Evolutionary conservation across 2,113 vertebrate species (phyloP).

Genomic region (Limnothrissa miodon): DNA sequence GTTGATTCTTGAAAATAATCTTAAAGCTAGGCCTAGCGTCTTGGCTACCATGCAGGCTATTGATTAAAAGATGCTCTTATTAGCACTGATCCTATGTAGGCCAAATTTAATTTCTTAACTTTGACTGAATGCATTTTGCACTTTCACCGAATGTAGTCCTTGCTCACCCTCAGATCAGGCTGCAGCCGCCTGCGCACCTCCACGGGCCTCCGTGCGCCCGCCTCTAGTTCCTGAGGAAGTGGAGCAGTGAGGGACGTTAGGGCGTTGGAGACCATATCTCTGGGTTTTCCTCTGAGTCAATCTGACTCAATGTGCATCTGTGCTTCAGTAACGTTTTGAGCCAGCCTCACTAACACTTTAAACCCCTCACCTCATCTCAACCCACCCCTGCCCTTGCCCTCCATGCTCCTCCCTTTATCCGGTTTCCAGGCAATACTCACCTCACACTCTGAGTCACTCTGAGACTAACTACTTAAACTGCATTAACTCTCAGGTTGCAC

Average conservation of each 20-base stretch:
- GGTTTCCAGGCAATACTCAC: slow-evolving; percentile 1
- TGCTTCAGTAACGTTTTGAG: background rate
- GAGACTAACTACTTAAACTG: background rate
- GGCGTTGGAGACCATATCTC: background rate
- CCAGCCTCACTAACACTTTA: background rate
- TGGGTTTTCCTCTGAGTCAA: background rate
- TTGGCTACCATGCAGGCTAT: too few relatives aligned
- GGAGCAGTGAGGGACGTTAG: background rate
- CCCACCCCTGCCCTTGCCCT: background rate
- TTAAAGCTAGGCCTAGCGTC: too few relatives aligned
- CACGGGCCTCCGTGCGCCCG: background rate
- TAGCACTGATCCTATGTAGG: too few relatives aligned
- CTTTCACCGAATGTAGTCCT: too few relatives aligned
- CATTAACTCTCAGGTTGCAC: too few relatives aligned
- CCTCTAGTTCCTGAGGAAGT: slow-evolving; percentile 21
- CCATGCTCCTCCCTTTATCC: background rate
- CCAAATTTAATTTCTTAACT: too few relatives aligned
- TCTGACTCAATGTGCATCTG: slow-evolving; percentile 11
- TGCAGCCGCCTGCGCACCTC: background rate
- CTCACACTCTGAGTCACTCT: background rate
- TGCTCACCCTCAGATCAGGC: background rate
- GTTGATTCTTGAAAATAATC: too few relatives aligned
- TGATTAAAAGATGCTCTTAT: too few relatives aligned
- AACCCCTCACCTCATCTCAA: too few relatives aligned
- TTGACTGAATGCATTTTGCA: too few relatives aligned